Base-by-base conservation (phyloP, 92 coral and sea anemone species). In the Phymanthus crucifer region DNA sequence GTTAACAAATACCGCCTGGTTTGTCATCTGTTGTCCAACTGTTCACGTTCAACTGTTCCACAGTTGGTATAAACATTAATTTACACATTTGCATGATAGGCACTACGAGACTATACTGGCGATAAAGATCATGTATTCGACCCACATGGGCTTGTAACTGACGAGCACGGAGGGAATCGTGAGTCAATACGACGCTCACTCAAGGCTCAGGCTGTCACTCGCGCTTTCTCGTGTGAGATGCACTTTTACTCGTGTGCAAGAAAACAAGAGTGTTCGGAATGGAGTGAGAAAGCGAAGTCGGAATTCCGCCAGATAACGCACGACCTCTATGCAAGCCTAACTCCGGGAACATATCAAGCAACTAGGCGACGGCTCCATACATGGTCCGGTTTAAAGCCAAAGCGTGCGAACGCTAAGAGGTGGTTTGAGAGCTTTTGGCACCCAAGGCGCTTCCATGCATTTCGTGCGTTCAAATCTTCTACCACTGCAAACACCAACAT, bases 61-160 rank as follows among this genome's bases (percentile, higher is more conserved):
- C 57, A 48, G 10, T 38, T 48, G 16, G n/a, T 48, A 13, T 48
- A 48, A 13, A 0, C 57, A 18, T 48, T 48, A 18, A 19, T 77
- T 32, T 48, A 12, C 3, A 29, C 48, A 33, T 69, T 69, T n/a
- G n/a, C 64, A 23, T 6, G 2, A 17, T 47, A 81, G 77, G 90
- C 90, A 26, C 77, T 81, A 18, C 36, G 80, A 38, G 86, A 86
- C 18, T 86, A 81, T 48, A 86, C 78, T 31, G 86, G 90, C 43
- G 83, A 81, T 37, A 36, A 34, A 54, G 61, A 46, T 33, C 79
- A 82, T 48, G 70, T 81, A 23, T 86, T 86, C 67, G 83, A 86
- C 61, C 90, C 90, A 35, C 86, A 81, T 73, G 90, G 86, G 7
- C 45, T 86, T 67, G 71, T 81, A 57, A 73, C 90, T 9, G 85